These are phyloP conservation scores for Pycnomerus fuliginosus DNA, from an alignment of 2,888 invertebrate species.

Conservation along the genomic window DNA sequence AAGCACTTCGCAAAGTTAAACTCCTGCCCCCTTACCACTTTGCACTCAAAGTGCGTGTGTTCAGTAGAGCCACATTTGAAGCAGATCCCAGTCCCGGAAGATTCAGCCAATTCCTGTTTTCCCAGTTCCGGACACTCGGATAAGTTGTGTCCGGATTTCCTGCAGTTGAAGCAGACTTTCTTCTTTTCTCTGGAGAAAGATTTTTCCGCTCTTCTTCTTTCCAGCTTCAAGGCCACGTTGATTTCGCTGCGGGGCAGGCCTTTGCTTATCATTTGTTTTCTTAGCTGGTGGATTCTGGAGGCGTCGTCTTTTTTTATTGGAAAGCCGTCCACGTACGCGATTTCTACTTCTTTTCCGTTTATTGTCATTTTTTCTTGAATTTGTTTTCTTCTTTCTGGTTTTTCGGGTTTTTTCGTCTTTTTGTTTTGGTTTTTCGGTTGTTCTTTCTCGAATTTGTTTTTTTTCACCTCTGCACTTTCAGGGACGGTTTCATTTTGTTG, in stretches of 20 bases:
- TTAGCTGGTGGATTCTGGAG: constrained; percentile 62
- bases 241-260: constrained; percentile 70
- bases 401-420: constrained; percentile 17
- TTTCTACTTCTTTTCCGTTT: constrained; percentile 63
- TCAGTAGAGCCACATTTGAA: constrained; percentile 91
- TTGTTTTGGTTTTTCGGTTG: constrained; percentile 11
- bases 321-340: constrained; percentile 68
- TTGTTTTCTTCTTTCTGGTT: constrained; percentile 8
- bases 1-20: constrained; percentile 86
- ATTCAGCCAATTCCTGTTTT: constrained; percentile 51
- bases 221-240: constrained; percentile 65
- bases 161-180: constrained; percentile 79
- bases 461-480: constrained; percentile 12
- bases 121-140: constrained; percentile 76
- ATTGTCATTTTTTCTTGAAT: constrained; percentile 53
- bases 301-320: constrained; percentile 72
- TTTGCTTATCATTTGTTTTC: constrained; percentile 64
- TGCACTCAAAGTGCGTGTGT: constrained; percentile 74
- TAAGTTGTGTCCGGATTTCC: constrained; percentile 75
- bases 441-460: constrained; percentile 13
- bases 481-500: constrained; percentile 44
- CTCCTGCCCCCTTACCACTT: constrained; percentile 64
- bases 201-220: constrained; percentile 72
- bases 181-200: constrained; percentile 65
- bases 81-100: constrained; percentile 67